Base-by-base conservation (phyloP, 53 echinoderm and acorn worm species). In the Antedon mediterranea region DNA sequence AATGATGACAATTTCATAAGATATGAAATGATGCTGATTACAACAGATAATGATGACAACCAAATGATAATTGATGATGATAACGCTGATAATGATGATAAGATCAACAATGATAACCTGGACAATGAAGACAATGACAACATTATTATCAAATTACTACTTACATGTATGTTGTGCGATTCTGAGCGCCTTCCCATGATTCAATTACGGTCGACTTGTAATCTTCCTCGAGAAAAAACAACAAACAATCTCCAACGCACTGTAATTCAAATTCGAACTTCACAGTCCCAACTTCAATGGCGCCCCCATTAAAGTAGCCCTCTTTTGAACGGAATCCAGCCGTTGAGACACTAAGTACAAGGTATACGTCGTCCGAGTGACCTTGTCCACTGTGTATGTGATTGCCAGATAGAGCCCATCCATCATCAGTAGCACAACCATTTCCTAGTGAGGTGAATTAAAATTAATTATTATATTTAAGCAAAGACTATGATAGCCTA, bases 311-410 rank as follows among this genome's bases (percentile, higher is more conserved):
- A 43, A 73, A 87, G 41, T 87, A 91, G 32, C 91, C 87, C 33
- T 84, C 89, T 26, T 87, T 78, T 8, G 75, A 77, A 30, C 75
- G 76, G 82, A 91, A 89, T 0, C 89, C 91, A 3, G 80, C 84
- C 3, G 89, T 87, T 0, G 79, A 32, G 13, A 95, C 84, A 32
- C 79, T 79, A 6, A 95, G 84, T 73, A 95, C 79, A 0, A 95
- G 88, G 85, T 95, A 95, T 73, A 85, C 91, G 31, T 92, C 91
- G 34, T 95, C 97, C 0, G 91, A 85, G 28, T 89, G 91, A 43
- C 89, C 91, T 71, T 87, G 82, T 28, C 87, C 89, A 26, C 87
- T 91, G 82, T 95, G 97, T 30, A 95, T 92, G 83, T 86, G 85
- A 72, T 87, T 82, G 7, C 85, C 91, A 0, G 91, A 79, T n/a